A percentile compares a stretch with the other conserved stretches of the same genome.
Evolutionary conservation across 2,888 invertebrate species (phyloP).

Genomic region (Reticulitermes lucifugus): DNA sequence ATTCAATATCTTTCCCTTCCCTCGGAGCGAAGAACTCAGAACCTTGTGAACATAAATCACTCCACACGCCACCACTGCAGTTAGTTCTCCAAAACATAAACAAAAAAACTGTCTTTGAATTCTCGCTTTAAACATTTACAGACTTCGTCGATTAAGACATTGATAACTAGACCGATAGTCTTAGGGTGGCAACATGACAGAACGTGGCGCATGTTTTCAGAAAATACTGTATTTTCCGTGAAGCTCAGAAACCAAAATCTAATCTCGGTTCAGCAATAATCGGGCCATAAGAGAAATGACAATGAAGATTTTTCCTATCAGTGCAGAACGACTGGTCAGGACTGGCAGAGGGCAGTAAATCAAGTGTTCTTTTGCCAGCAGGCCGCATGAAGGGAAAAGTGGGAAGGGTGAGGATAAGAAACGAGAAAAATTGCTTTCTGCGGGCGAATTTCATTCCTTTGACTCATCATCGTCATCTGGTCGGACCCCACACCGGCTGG

Average conservation of each 20-base stretch:
- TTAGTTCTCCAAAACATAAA: too few species aligned
- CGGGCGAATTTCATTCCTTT: not conserved
- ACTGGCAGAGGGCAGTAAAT: slow-evolving; percentile 25
- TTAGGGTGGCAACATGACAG: not conserved
- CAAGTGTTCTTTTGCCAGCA: not conserved
- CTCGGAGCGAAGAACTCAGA: too few species aligned
- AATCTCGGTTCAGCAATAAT: slow-evolving; percentile 39
- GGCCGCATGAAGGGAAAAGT: not conserved
- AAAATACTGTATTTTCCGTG: not conserved
- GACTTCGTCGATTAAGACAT: too few species aligned
- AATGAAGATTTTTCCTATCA: slow-evolving; percentile 44
- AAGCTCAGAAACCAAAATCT: not conserved
- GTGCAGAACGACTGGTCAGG: slow-evolving; percentile 17
- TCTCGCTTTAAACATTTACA: too few species aligned
- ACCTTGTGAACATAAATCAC: too few species aligned
- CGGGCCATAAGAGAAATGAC: slow-evolving; percentile 40
- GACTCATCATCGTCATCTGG: slow-evolving; percentile 22
- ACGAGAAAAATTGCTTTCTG: slow-evolving; percentile 1
- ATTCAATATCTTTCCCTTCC: too few species aligned
- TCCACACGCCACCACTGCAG: too few species aligned
- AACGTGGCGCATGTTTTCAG: not conserved
- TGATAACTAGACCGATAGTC: not conserved
- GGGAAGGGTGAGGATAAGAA: not conserved
- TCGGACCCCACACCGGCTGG: slow-evolving; percentile 4
- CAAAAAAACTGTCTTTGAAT: too few species aligned